phyloP scores from a whole-genome alignment of 2,113 vertebrate species.

The Clarias batrachus region DNA sequence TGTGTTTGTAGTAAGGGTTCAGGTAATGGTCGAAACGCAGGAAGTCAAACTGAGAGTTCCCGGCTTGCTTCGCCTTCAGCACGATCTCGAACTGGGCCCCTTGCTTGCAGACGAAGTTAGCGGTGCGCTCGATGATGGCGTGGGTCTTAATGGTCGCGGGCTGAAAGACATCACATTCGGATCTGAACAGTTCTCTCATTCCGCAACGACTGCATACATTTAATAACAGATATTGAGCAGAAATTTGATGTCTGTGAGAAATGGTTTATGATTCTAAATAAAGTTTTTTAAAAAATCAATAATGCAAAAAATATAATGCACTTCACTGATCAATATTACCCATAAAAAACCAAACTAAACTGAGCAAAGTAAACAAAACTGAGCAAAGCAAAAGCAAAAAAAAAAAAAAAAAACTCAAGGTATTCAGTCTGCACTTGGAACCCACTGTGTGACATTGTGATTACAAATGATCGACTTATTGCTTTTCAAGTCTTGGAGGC shows the following conservation, averaged over 20 bases:
- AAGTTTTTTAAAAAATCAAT: neutral
- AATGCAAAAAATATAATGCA: neutral
- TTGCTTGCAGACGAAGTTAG: conserved; percentile 94
- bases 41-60: conserved; percentile 98
- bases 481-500: conserved; percentile 9
- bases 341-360: conserved; percentile 48
- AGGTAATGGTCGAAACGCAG: conserved; percentile 97
- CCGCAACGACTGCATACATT: neutral
- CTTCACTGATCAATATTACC: conserved; percentile 44
- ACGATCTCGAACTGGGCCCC: conserved; percentile 98
- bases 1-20: conserved; percentile 97
- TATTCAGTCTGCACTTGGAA: conserved; percentile 24
- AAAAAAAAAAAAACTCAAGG: conserved; percentile 55
- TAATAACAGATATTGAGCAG: neutral
- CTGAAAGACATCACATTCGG: conserved; percentile 63
- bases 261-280: conserved; percentile 8
- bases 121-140: conserved; percentile 94
- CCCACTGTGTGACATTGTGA: neutral
- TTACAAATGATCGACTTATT: neutral
- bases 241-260: neutral
- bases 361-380: too few species aligned
- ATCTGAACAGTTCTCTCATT: neutral
- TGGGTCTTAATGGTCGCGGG: conserved; percentile 96
- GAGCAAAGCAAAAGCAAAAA: conserved; percentile 25
- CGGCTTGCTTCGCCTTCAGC: conserved; percentile 92